Percentiles rank a stretch among this genome's conserved stretches.
Evolutionary conservation across 2,113 vertebrate species (phyloP).

Genomic region (Stegastes partitus): DNA sequence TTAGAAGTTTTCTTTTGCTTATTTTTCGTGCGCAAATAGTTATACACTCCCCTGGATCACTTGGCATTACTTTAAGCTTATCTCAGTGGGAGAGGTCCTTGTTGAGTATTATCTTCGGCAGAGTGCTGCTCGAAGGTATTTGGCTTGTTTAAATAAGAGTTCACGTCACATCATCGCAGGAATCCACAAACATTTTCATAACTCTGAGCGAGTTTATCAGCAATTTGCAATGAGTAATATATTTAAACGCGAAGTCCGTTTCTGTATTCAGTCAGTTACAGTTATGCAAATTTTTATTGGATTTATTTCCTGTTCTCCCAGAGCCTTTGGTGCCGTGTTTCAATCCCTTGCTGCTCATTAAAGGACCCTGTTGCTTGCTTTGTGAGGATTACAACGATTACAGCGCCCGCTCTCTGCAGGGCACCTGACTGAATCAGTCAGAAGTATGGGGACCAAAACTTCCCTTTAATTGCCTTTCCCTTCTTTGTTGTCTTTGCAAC

Average conservation of each 20-base stretch:
- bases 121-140: constrained; percentile 29
- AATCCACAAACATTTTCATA: background rate
- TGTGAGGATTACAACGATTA: constrained; percentile 29
- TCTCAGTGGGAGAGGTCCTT: constrained; percentile 23
- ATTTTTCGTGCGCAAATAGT: background rate
- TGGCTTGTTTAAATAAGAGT: constrained; percentile 14
- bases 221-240: background rate
- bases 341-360: constrained; percentile 24
- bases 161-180: background rate
- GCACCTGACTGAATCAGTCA: constrained; percentile 30
- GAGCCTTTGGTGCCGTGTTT: constrained; percentile 6
- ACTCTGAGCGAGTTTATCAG: background rate
- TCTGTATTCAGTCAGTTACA: background rate
- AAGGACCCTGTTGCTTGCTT: constrained; percentile 14
- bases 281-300: too few species aligned
- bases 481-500: too few species aligned
- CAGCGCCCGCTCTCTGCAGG: constrained; percentile 20
- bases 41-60: background rate
- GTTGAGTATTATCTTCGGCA: constrained; percentile 17
- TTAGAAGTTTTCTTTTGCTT: constrained; percentile 8
- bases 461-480: background rate
- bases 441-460: background rate
- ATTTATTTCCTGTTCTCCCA: constrained; percentile 12
- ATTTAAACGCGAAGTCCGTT: background rate
- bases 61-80: background rate